phyloP scores from a whole-genome alignment of 2,113 vertebrate species.

The Peromyscus leucopus region DNA sequence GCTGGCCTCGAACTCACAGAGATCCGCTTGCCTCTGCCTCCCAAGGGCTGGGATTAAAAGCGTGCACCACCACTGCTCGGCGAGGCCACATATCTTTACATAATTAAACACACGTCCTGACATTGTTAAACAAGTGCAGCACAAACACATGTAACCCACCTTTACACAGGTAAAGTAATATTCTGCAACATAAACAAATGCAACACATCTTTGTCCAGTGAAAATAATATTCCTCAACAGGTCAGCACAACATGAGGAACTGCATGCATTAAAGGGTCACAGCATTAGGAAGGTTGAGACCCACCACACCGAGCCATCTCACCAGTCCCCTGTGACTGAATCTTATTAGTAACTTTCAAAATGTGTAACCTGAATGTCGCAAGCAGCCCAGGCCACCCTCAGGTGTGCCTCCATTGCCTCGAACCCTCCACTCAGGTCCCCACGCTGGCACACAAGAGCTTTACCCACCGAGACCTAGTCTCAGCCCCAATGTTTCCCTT shows the following conservation, averaged over 20 bases:
- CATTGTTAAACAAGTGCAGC: background rate
- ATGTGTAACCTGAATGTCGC: background rate
- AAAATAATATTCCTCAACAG: background rate
- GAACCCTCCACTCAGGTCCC: background rate
- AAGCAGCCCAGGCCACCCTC: background rate
- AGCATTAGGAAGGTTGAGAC: background rate
- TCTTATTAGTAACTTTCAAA: slow-evolving; percentile 45
- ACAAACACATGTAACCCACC: background rate
- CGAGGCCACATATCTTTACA: background rate
- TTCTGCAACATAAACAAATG: background rate
- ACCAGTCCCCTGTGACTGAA: background rate
- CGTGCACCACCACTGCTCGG: too few relatives aligned
- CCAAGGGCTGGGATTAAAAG: too few relatives aligned
- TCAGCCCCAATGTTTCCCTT: background rate
- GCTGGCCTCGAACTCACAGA: too few relatives aligned
- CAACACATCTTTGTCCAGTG: background rate
- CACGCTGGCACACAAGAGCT: background rate
- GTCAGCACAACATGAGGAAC: background rate
- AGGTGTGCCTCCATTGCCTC: background rate
- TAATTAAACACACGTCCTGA: background rate
- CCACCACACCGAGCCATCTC: background rate
- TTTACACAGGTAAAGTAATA: background rate
- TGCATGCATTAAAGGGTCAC: background rate
- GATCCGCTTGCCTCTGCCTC: too few relatives aligned
- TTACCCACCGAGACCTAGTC: background rate